Percentiles rank a stretch among this genome's conserved stretches.
Evolutionary conservation across 2,888 invertebrate genomes (phyloP).

Genomic region (Omphaloscelis lunosa): DNA sequence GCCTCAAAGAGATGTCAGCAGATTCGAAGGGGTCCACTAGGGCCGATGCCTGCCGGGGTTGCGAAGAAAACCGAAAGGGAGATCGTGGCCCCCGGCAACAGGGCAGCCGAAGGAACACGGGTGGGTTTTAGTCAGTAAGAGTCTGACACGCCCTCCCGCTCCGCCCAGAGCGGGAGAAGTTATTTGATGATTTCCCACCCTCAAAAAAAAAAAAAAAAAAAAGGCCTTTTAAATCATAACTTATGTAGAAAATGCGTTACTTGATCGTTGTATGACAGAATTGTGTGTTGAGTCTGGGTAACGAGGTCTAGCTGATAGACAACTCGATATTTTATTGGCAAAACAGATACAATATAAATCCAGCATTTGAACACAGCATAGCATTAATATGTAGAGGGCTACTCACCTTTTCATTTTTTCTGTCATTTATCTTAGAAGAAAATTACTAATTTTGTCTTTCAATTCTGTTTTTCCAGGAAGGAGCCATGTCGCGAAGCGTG

Average conservation of each 20-base stretch:
- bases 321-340: not conserved
- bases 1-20: too few relatives aligned
- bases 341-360: not conserved
- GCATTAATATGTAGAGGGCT: not conserved
- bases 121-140: too few relatives aligned
- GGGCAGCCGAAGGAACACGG: too few relatives aligned
- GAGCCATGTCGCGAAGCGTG: constrained; percentile 93
- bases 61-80: too few relatives aligned
- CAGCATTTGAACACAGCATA: not conserved
- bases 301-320: not conserved
- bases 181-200: too few relatives aligned
- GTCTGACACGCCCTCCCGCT: too few relatives aligned
- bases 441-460: not conserved
- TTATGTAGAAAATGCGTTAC: not conserved
- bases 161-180: too few relatives aligned
- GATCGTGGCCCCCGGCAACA: too few relatives aligned
- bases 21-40: too few relatives aligned
- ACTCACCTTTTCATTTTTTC: not conserved
- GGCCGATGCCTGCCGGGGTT: too few relatives aligned
- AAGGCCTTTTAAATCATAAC: not conserved
- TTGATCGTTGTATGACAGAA: not conserved
- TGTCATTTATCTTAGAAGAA: not conserved
- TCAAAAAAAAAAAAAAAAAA: too few relatives aligned
- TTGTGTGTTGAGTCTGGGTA: not conserved
- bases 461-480: constrained; percentile 85